phyloP scores from a whole-genome alignment of 2,113 vertebrate genomes.

The Triplophysa siluroides region DNA sequence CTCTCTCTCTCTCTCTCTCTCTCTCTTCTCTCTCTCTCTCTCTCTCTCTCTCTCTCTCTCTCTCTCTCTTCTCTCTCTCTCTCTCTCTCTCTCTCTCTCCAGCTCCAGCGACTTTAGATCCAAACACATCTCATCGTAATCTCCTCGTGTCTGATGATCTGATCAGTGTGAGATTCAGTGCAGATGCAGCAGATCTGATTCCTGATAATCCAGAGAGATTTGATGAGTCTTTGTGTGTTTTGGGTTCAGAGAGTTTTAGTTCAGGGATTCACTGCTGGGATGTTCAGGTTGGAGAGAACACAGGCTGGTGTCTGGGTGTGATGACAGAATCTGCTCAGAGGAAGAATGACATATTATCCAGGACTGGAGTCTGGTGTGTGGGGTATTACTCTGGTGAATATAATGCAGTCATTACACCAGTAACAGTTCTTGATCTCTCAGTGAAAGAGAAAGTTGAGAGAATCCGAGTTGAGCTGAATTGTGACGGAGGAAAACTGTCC shows the following conservation, averaged over 20 bases:
- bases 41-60: too few relatives aligned
- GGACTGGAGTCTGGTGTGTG: conserved; percentile 30
- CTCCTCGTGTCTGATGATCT: conserved; percentile 47
- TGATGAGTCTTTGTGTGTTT: neutral
- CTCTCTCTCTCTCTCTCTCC: neutral
- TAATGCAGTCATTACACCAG: neutral
- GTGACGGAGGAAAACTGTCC: too few relatives aligned
- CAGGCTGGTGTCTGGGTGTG: conserved; percentile 24
- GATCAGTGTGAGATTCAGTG: conserved; percentile 22
- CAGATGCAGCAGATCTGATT: neutral
- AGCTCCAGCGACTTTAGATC: conserved; percentile 43
- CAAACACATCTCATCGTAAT: conserved; percentile 34
- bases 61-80: too few relatives aligned
- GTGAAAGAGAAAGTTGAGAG: too few relatives aligned
- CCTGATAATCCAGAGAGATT: conserved; percentile 32
- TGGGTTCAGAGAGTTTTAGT: conserved; percentile 32
- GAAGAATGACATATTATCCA: neutral
- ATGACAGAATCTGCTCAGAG: conserved; percentile 26
- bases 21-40: too few relatives aligned
- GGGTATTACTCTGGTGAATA: neutral
- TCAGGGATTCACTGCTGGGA: conserved; percentile 41
- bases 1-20: too few relatives aligned
- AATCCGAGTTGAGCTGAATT: too few relatives aligned
- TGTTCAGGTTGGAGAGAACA: conserved; percentile 32
- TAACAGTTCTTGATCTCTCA: neutral